Evolutionary conservation across 2,888 invertebrate species (phyloP), one percentile per base, ranked within the genome.

Genomic region (Disparrhopalites patrizii): DNA sequence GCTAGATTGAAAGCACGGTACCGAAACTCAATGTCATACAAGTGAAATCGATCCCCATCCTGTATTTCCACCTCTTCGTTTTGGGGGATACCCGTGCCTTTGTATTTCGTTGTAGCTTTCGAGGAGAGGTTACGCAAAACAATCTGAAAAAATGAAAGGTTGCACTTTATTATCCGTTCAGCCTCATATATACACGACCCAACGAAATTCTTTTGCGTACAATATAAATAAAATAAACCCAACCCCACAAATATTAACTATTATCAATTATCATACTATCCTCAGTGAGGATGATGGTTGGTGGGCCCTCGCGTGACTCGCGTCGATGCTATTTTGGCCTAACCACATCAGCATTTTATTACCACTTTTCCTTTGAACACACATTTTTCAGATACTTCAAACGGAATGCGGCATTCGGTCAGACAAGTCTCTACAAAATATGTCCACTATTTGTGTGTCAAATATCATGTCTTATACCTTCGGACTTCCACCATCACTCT

Each of bases 81-180:
- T 15, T 56, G 43, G 33, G 23, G 23, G 13, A 64, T 28, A 4
- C 31, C 43, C 10, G 54, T 2, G 15, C 33, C 33, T 8, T 30
- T 54, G 23, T 23, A 47, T 18, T 43, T 30, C 2, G 64, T 56
- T 1, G 56, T 56, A 10, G 56, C 40, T 33, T 57, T 64, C 10
- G 47, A 28, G 1, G 64, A 43, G 1, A 64, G 20, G 20, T 64
- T 64, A n/a, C 36, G 33, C 5, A 64, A 33, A 28, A 50, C 15
- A 31, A 54, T 18, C 51, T 62, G 15, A 60, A 60, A 43, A 3
- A 60, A 25, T 38, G n/a, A 36, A 43, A 61, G n/a, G n/a, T n/a
- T n/a, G n/a, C n/a, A n/a, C n/a, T n/a, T n/a, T n/a, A n/a, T n/a
- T n/a, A n/a, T n/a, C n/a, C n/a, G n/a, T n/a, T n/a, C n/a, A n/a